Evolutionary conservation across 2,888 invertebrate species (phyloP).

Genomic region (Ennomos erosarius): DNA sequence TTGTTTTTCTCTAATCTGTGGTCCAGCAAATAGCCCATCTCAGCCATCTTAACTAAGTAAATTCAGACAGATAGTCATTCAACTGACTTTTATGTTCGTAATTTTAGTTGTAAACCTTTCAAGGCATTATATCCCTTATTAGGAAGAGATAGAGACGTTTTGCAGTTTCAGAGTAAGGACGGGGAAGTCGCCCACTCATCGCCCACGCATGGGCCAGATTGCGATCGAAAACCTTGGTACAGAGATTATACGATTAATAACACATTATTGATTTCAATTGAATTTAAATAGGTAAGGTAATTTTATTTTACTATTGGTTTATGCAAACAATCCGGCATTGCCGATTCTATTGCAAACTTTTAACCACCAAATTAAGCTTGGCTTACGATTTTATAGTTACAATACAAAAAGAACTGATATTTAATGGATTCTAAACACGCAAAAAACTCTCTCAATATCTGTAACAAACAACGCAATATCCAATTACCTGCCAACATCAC

Average conservation of each 20-base stretch:
- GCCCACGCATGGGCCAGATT: conserved; percentile 26
- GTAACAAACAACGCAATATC: no score
- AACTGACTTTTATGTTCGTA: conserved; percentile 25
- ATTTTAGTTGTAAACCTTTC: background rate
- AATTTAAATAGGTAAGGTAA: background rate
- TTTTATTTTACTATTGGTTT: no score
- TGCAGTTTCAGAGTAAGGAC: conserved; percentile 10
- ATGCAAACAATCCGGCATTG: no score
- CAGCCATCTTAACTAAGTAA: conserved; percentile 13
- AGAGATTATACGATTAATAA: conserved; percentile 18
- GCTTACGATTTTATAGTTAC: no score
- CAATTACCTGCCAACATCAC: background rate
- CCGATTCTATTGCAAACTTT: no score
- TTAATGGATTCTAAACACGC: no score
- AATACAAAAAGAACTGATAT: no score
- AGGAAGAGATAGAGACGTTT: conserved; percentile 3
- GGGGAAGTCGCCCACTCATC: conserved; percentile 20
- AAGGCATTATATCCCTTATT: conserved; percentile 11
- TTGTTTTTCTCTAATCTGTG: no score
- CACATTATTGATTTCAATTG: conserved; percentile 4
- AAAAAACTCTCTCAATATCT: no score
- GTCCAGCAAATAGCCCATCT: background rate
- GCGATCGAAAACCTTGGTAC: conserved; percentile 27
- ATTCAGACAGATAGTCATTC: conserved; percentile 8
- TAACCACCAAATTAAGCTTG: no score